phyloP scores from a whole-genome alignment of 2,797 vertebrate species.

The Pelodytes ibericus region DNA sequence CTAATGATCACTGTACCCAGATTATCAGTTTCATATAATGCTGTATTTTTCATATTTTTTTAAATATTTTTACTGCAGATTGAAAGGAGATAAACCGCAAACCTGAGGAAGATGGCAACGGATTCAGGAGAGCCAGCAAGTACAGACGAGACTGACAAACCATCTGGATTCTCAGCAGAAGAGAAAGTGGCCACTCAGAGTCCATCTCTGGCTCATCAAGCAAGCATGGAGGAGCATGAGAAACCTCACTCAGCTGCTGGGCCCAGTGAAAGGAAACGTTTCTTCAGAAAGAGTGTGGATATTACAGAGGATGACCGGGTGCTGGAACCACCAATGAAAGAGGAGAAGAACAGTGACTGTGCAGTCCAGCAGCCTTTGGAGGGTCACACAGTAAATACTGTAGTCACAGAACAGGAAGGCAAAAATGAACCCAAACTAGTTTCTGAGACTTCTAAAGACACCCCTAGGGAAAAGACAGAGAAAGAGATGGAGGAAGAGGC shows the following conservation, averaged over 20 bases:
- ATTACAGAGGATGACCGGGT: conserved; percentile 82
- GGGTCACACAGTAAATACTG: conserved; percentile 52
- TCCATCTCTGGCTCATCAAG: conserved; percentile 57
- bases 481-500: conserved; percentile 90
- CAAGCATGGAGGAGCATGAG: conserved; percentile 59
- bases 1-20: no score
- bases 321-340: conserved; percentile 59
- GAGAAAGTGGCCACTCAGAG: conserved; percentile 52
- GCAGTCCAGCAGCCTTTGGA: conserved; percentile 52
- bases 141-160: conserved; percentile 88
- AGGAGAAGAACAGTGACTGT: conserved; percentile 57
- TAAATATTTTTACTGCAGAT: no score
- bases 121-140: conserved; percentile 88
- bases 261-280: conserved; percentile 79
- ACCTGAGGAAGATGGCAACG: conserved; percentile 81
- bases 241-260: conserved; percentile 59
- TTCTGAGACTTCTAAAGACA: conserved; percentile 63
- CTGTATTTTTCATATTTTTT: no score
- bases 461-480: conserved; percentile 80
- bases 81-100: conserved; percentile 47
- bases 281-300: conserved; percentile 84
- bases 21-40: no score
- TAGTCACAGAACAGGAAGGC: conserved; percentile 59
- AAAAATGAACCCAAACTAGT: conserved; percentile 62
- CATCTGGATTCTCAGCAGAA: conserved; percentile 80